Base-by-base conservation (phyloP, 2,797 vertebrate genomes). In the Pangasius macronema region DNA sequence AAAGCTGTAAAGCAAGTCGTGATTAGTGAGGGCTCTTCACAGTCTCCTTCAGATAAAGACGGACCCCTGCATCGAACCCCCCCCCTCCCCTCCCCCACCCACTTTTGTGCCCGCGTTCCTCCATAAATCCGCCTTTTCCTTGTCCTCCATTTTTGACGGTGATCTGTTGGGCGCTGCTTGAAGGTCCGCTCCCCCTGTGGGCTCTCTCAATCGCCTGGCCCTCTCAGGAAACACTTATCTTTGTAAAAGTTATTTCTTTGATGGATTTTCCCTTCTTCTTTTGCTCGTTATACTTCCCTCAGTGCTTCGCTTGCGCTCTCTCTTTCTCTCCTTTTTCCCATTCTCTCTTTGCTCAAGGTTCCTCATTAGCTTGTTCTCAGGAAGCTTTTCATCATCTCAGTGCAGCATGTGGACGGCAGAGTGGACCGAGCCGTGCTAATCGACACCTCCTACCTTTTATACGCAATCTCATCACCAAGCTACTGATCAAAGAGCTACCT, bases 321-420 rank as follows among this genome's bases (percentile, higher is more conserved):
- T 88, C 87, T 87, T 65, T 77, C 67, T 49, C n/a, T 63, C 79
- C 6, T 7, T 67, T 33, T 30, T 33, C 85, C 65, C 75, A 85
- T 89, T 79, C 82, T 89, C 51, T 83, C 75, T 87, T 84, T 85
- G 61, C 90, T 92, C 80, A 85, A 92, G 91, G 92, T 91, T 94
- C 90, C 93, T 95, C 94, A 95, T 95, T 95, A 95, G 93, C 91
- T 94, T 93, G 92, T 90, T 89, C 92, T 96, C 93, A 95, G 95
- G 95, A 96, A 95, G 94, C 95, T 95, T 95, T 96, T 95, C 94
- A 96, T 96, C 93, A 94, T 94, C 93, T 92, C 92, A 93, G 92
- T 95, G 93, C 95, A 94, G 94, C 92, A 93, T 92, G 92, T 90
- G 92, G 91, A 89, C 65, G 67, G 79, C 87, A 90, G 85, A 76